These are phyloP conservation scores for Montipora capitata DNA, from an alignment of 92 coral and sea anemone genomes.

Conservation along the genomic window DNA sequence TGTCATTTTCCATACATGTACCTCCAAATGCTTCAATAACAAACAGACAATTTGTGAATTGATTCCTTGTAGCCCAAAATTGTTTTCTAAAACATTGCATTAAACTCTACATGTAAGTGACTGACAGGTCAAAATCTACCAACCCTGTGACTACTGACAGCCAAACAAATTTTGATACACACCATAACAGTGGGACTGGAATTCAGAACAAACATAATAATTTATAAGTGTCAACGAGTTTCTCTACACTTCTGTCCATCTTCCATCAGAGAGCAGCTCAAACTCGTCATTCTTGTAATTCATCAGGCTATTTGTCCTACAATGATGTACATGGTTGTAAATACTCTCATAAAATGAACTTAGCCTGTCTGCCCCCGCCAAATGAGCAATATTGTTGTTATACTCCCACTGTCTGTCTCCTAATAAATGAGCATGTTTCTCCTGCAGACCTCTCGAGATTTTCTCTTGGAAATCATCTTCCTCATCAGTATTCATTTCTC, in stretches of 20 bases:
- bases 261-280: conserved; percentile 48
- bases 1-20: too few relatives aligned
- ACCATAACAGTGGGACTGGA: too few relatives aligned
- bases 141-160: too few relatives aligned
- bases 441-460: conserved; percentile 63
- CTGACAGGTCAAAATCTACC: too few relatives aligned
- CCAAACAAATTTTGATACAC: too few relatives aligned
- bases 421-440: conserved; percentile 78
- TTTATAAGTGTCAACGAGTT: too few relatives aligned
- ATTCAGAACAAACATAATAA: too few relatives aligned
- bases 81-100: too few relatives aligned
- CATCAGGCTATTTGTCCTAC: conserved; percentile 51
- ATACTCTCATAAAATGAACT: conserved; percentile 54
- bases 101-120: too few relatives aligned
- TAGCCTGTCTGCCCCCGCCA: conserved; percentile 76
- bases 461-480: conserved; percentile 75
- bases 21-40: too few relatives aligned
- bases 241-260: conserved; percentile 1
- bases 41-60: too few relatives aligned
- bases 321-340: conserved; percentile 46
- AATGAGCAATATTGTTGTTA: conserved; percentile 63
- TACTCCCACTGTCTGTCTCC: conserved; percentile 83
- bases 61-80: too few relatives aligned
- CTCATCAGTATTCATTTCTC: conserved; percentile 83
- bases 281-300: conserved; percentile 64